Base-by-base conservation (phyloP, 2,797 vertebrate species). In the Trichosurus vulpecula region DNA sequence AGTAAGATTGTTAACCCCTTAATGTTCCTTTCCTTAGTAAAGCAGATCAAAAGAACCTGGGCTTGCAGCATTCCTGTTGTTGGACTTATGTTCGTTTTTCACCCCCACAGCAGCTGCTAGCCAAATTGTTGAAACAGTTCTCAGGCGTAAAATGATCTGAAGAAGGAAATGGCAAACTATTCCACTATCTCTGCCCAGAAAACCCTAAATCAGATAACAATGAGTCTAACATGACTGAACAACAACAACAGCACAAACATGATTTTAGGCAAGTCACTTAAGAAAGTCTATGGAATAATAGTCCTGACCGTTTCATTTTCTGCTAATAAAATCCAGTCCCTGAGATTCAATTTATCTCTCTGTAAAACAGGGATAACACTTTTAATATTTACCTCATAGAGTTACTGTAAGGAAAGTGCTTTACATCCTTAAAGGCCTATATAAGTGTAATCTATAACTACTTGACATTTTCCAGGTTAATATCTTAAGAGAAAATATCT, bases 401-500 rank as follows among this genome's bases (percentile, higher is more conserved):
- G 22, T 27, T 47, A 12, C 25, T 9, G 41, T 81, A 1, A 47
- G 19, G 19, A 81, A 81, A 81, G 19, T 81, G 66, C 0, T 81
- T 81, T 27, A 8, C 19, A 47, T 22, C 8, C 19, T 81, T 81
- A 81, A 81, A 81, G 8, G n/a, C 8, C 41, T 41, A 9, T 81
- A 47, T 47, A 47, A 27, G 8, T 81, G 41, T 81, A 3, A 81
- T 19, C 6, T 27, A 81, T 47, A 74, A 81, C 74, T 47, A 14
- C 41, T 81, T 98, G 95, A 97, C 94, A 96, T 97, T 97, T 98
- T 96, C 90, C 97, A 98, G 98, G 96, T 95, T 97, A 97, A 94
- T 92, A 97, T 96, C 96, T 98, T 97, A 97, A 95, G 98, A 97
- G 98, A 53, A 31, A 96, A 97, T 98, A 98, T 98, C 95, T 95